phyloP scores from a whole-genome alignment of 2,797 vertebrate species.

The Morus bassanus region DNA sequence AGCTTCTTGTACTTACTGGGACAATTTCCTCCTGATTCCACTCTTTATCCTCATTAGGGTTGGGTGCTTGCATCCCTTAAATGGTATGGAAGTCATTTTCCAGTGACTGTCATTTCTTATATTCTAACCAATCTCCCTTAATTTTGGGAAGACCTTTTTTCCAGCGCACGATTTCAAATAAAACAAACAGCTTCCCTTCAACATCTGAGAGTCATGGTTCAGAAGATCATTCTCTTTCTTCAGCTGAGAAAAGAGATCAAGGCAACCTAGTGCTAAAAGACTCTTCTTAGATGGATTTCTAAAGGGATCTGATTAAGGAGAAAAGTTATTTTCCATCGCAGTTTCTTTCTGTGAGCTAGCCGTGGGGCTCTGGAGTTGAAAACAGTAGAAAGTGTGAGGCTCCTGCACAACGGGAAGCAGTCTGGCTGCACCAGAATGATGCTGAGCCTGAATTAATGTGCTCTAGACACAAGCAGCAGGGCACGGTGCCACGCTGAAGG shows the following conservation, averaged over 20 bases:
- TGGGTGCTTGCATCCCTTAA: not conserved
- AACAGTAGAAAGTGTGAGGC: not conserved
- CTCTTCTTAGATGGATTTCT: not conserved
- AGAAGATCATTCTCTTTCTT: not conserved
- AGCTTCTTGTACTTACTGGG: not conserved
- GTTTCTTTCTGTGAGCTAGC: not conserved
- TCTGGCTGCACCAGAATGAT: not conserved
- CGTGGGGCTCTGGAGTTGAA: not conserved
- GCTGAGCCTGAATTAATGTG: not conserved
- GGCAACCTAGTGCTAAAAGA: not conserved
- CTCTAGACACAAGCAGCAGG: not conserved
- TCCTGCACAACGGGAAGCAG: not conserved
- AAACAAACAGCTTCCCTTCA: not conserved
- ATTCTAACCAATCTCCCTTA: not conserved
- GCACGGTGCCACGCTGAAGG: not conserved
- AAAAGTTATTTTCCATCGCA: not conserved
- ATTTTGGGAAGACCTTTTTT: not conserved
- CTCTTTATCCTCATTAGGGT: not conserved
- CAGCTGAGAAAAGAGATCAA: not conserved
- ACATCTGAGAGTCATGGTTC: not conserved
- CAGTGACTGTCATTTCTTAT: not conserved
- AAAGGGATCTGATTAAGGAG: not conserved
- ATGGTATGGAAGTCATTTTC: not conserved
- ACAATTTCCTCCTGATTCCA: not conserved
- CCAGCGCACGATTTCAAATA: not conserved